Base-by-base conservation (phyloP, 2,888 invertebrate species). In the Iphiclides podalirius region DNA sequence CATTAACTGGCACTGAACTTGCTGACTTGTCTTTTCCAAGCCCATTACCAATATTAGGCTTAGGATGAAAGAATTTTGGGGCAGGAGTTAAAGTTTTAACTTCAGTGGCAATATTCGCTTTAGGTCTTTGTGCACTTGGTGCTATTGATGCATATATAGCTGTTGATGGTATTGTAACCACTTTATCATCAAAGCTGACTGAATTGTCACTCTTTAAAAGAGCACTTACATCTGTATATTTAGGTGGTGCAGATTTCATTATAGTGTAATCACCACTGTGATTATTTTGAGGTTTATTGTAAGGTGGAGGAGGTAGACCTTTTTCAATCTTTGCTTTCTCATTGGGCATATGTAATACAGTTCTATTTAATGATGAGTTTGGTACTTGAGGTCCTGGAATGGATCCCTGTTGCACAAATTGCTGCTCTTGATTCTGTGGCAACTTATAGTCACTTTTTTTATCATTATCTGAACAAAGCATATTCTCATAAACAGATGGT, bases 41-140 rank as follows among this genome's bases (percentile, higher is more conserved):
- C 90, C 89, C 67, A 90, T 92, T 81, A 83, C 91, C 65, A 91
- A 90, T 89, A 80, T 57, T 90, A 78, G 70, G 92, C 81, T 70
- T 92, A 70, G 79, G 90, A 54, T 89, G 89, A 58, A 81, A 89
- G 57, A 91, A 91, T 64, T 91, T 91, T 17, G 90, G 90, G 28
- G 89, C 86, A 14, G 90, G 80, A 38, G 88, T 75, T 38, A 77
- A 73, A 37, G 83, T 84, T 63, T 91, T 91, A 36, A 91, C 91
- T 58, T 91, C 87, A 47, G 89, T 89, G 34, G 89, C 89, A 60
- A 89, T 80, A 57, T 89, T 88, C 43, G 87, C 89, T 64, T 89
- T 89, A 46, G 89, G 89, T 55, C 89, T 78, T 63, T 89, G 89
- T 53, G 89, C 89, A 75, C 89, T 89, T 11, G 89, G 89, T 20